A percentile compares a stretch with the other conserved stretches of the same genome.
Evolutionary conservation across 2,888 invertebrate species (phyloP).

Genomic region (Agriotes lineatus): DNA sequence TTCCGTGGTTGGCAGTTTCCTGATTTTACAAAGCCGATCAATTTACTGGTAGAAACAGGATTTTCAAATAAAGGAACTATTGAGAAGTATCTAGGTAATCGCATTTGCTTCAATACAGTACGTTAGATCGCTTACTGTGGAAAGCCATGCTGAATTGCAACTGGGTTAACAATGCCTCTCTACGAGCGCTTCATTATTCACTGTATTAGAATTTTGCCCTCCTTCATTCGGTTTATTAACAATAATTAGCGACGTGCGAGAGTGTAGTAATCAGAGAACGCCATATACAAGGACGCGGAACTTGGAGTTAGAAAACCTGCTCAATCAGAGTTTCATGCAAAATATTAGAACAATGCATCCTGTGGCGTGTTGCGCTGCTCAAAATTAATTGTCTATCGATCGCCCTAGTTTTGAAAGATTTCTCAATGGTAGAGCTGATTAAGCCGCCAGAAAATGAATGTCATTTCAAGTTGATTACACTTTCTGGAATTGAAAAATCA

Average conservation of each 20-base stretch:
- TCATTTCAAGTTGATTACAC: constrained; percentile 2
- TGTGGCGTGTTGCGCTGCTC: constrained; percentile 26
- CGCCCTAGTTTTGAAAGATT: constrained; percentile 34
- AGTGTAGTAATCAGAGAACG: constrained; percentile 9
- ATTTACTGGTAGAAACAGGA: no score
- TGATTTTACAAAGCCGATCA: no score
- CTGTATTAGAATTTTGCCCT: constrained; percentile 1
- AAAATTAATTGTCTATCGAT: constrained; percentile 40
- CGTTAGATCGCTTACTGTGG: no score
- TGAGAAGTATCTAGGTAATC: no score
- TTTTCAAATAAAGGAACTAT: no score
- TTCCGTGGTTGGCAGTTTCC: no score
- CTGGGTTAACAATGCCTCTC: background rate
- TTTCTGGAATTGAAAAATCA: constrained; percentile 1
- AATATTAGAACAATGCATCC: constrained; percentile 32
- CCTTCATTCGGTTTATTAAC: constrained; percentile 1
- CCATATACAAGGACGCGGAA: constrained; percentile 7
- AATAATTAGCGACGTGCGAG: constrained; percentile 21
- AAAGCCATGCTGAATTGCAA: background rate
- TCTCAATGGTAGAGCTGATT: constrained; percentile 19
- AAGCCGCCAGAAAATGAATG: constrained; percentile 1
- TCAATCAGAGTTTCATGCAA: constrained; percentile 30
- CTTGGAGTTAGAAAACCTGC: constrained; percentile 24
- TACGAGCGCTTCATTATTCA: background rate
- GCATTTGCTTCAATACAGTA: no score